Evolutionary conservation across 2,113 vertebrate genomes (phyloP), one percentile per base, ranked within the genome.

Genomic region (Aphyosemion australe): DNA sequence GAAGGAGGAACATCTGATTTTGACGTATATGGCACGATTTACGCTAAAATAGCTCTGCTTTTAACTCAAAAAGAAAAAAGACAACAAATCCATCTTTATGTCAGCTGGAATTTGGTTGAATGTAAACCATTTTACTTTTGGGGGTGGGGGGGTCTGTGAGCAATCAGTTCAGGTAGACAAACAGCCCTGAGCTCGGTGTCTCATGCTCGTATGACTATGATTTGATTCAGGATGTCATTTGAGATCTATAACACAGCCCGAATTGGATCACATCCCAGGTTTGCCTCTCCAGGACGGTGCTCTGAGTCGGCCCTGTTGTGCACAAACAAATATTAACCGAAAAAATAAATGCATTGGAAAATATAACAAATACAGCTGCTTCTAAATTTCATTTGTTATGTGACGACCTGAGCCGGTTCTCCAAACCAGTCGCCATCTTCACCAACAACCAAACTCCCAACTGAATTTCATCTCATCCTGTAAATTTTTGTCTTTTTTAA

Each of bases 141-240:
- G 46, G 41, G 41, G 21, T 45, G n/a, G 39, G 64, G 11, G 16
- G 53, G 46, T 68, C 66, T 61, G 68, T 62, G 45, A 58, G 62
- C 72, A 73, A 65, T 71, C 68, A 80, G 59, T 76, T 76, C 84
- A 84, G 74, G 82, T 80, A 74, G 81, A 74, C 57, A 55, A 71
- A 87, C 75, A 76, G 79, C 76, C 84, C 48, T 55, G 2, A 84
- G 80, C 77, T 75, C 41, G 50, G 70, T 84, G 66, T 65, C 63
- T 67, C 67, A 49, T 59, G 59, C 74, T 64, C 69, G 78, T 73
- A 83, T 81, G 76, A 82, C 81, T 84, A 41, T 87, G 74, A 89
- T 91, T 89, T 67, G 74, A 89, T 87, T 88, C 73, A 54, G 82
- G 52, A 74, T 71, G 81, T 79, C 74, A 76, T 87, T 81, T 78